phyloP scores from a whole-genome alignment of 2,113 vertebrate species.

The Rhinichthys klamathensis region DNA sequence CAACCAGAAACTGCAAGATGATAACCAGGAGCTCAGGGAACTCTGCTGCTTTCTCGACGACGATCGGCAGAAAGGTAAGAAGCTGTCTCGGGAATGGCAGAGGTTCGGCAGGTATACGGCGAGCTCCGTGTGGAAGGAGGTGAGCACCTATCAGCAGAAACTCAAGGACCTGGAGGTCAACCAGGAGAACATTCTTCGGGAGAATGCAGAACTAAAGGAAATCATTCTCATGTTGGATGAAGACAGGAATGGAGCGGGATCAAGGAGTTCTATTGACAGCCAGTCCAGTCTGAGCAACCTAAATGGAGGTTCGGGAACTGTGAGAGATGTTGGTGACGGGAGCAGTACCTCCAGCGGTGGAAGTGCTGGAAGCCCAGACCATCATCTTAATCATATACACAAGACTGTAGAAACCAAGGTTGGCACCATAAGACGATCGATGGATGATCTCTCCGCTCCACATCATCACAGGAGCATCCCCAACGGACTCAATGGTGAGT shows the following conservation, averaged over 20 bases:
- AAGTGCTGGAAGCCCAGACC: conserved; percentile 90
- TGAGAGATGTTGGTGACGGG: conserved; percentile 91
- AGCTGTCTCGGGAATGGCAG: conserved; percentile 95
- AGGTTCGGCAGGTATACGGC: conserved; percentile 92
- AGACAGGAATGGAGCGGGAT: conserved; percentile 86
- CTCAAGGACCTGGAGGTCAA: conserved; percentile 92
- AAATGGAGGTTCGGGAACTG: conserved; percentile 83
- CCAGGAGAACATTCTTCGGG: conserved; percentile 88
- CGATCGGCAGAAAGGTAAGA: conserved; percentile 93
- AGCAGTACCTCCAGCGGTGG: conserved; percentile 94
- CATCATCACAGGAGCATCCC: conserved; percentile 93
- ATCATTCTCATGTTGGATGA: conserved; percentile 94
- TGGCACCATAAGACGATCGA: conserved; percentile 83
- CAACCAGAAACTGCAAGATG: conserved; percentile 96
- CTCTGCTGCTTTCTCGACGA: conserved; percentile 97
- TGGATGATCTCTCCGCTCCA: conserved; percentile 89
- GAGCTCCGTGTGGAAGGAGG: conserved; percentile 92
- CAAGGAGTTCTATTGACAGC: conserved; percentile 94
- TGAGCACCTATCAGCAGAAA: conserved; percentile 90
- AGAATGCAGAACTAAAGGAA: conserved; percentile 94
- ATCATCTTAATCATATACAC: conserved; percentile 81
- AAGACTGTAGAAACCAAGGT: conserved; percentile 77
- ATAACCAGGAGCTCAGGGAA: conserved; percentile 95
- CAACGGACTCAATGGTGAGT: conserved; percentile 92
- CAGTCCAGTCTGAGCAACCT: conserved; percentile 92